Conservation (phyloP, 2,888 invertebrate genomes). For the Hypomecis punctinalis region DNA sequence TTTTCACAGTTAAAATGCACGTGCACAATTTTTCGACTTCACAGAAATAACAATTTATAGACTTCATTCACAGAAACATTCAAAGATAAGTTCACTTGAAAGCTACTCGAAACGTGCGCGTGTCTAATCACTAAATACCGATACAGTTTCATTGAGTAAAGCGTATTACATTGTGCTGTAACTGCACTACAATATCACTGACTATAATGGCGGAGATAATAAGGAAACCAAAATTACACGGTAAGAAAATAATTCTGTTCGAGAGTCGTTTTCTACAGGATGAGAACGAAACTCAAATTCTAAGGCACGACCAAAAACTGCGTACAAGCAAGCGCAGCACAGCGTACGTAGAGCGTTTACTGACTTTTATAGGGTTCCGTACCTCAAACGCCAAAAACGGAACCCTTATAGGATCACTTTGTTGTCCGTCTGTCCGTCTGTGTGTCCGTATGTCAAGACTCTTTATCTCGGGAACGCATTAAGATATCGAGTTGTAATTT, state of each 20-base stretch:
- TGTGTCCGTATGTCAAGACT: too few species aligned
- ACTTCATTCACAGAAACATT: not conserved
- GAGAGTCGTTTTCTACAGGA: constrained; percentile 18
- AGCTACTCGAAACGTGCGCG: constrained; percentile 47
- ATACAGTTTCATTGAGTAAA: constrained; percentile 37
- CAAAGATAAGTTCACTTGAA: constrained; percentile 31
- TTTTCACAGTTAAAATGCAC: not conserved
- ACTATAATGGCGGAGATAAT: constrained; percentile 54
- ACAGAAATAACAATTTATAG: not conserved
- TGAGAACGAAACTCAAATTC: constrained; percentile 3
- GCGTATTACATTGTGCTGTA: constrained; percentile 42
- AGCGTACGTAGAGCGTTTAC: too few species aligned
- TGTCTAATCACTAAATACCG: constrained; percentile 56
- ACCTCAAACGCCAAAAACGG: too few species aligned
- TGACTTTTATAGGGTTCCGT: too few species aligned
- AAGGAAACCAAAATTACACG: constrained; percentile 69
- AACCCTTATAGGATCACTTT: too few species aligned
- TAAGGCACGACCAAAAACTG: too few species aligned
- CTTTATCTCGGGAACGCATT: too few species aligned
- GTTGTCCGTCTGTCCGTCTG: too few species aligned
- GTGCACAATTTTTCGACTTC: not conserved
- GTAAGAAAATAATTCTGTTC: constrained; percentile 44
- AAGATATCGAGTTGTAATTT: too few species aligned
- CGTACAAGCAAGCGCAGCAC: too few species aligned
- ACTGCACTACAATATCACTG: constrained; percentile 10